Conservation (phyloP, 2,888 invertebrate species). For the Strigamia transsilvanica region DNA sequence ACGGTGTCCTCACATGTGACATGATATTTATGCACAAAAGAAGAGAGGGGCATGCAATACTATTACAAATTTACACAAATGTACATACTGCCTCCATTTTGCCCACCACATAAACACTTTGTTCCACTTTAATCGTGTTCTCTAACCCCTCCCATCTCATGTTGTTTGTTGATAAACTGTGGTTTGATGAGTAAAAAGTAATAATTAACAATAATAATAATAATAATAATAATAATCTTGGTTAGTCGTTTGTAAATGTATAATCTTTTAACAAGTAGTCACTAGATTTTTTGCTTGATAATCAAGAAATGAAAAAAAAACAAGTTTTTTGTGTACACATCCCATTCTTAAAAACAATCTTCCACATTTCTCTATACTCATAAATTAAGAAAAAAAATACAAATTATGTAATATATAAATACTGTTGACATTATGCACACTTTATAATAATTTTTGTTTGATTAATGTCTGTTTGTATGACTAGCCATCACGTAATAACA, state of each 20-base stretch:
- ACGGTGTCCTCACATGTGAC: not conserved
- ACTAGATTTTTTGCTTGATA: constrained; percentile 22
- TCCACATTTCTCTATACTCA: constrained; percentile 23
- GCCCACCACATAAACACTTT: constrained; percentile 24
- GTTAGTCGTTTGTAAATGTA: constrained; percentile 30
- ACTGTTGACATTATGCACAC: constrained; percentile 28
- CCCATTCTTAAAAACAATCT: constrained; percentile 25
- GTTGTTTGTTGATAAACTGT: not conserved
- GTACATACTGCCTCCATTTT: constrained; percentile 30
- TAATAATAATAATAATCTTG: constrained; percentile 16
- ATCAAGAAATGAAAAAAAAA: constrained; percentile 24
- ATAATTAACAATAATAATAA: constrained; percentile 1
- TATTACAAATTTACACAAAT: constrained; percentile 26
- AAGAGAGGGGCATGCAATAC: constrained; percentile 20
- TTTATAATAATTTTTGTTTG: not conserved
- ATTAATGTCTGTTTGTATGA: constrained; percentile 18
- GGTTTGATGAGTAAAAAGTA: not conserved
- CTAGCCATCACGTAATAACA: constrained; percentile 14
- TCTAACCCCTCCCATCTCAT: constrained; percentile 9
- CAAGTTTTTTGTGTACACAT: not conserved
- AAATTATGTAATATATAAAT: constrained; percentile 30
- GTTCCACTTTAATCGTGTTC: constrained; percentile 14
- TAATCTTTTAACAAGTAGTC: constrained; percentile 3
- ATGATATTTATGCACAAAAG: constrained; percentile 5
- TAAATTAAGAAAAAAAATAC: not conserved